phyloP scores from a whole-genome alignment of 2,113 vertebrate species.

The Tichodroma muraria region DNA sequence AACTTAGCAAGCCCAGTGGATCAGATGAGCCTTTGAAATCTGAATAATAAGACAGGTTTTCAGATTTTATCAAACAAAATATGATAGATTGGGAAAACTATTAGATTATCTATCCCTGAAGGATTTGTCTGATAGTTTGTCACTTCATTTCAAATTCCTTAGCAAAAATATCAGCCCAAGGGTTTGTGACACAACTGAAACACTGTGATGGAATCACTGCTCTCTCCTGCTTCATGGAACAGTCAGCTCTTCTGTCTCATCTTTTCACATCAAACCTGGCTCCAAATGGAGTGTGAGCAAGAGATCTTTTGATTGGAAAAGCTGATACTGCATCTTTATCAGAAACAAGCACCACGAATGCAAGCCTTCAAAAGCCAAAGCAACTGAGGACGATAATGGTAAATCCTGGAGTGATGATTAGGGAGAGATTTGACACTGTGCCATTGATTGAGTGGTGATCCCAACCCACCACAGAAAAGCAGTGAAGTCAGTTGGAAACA shows the following conservation, averaged over 20 bases:
- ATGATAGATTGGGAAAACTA: conserved; percentile 12
- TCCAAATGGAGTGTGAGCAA: not conserved
- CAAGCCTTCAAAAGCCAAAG: conserved; percentile 64
- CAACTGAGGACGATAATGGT: conserved; percentile 55
- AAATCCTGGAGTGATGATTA: conserved; percentile 63
- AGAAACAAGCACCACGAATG: conserved; percentile 66
- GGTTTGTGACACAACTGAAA: conserved; percentile 2
- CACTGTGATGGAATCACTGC: not conserved
- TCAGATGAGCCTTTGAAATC: conserved; percentile 45
- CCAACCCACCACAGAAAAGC: conserved; percentile 63
- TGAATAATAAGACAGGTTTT: conserved; percentile 7
- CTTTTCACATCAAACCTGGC: conserved; percentile 15
- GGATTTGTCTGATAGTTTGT: conserved; percentile 28
- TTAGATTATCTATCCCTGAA: conserved; percentile 35
- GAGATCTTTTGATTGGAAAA: conserved; percentile 71
- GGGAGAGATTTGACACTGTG: conserved; percentile 37
- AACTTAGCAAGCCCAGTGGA: conserved; percentile 17
- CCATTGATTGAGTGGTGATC: conserved; percentile 41
- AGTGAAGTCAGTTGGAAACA: conserved; percentile 53
- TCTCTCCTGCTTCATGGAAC: not conserved
- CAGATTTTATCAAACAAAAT: conserved; percentile 33
- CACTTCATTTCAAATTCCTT: conserved; percentile 28
- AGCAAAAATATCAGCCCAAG: conserved; percentile 19
- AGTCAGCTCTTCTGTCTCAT: not conserved
- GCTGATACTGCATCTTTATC: conserved; percentile 71